These are phyloP conservation scores for Synodontis membranacea DNA, from an alignment of 2,113 vertebrate genomes.

Conservation along the genomic window DNA sequence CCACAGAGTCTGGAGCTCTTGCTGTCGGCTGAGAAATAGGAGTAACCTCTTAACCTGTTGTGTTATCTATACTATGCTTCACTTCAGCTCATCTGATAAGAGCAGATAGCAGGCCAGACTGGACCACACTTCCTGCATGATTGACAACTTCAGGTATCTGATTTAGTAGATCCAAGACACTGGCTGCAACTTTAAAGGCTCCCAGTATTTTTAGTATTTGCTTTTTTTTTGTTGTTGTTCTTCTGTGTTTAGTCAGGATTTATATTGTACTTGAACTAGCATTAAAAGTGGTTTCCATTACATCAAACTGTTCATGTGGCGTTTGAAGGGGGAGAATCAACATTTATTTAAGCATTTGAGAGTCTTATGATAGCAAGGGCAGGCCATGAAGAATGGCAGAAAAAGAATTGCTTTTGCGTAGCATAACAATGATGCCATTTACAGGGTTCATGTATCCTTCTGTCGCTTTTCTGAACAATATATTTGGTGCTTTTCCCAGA, in stretches of 20 bases:
- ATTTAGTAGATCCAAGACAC: not conserved
- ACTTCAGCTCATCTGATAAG: slow-evolving; percentile 34
- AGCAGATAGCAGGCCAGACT: slow-evolving; percentile 10
- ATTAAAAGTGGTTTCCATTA: not conserved
- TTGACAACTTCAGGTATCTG: slow-evolving; percentile 39
- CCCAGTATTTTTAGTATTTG: not conserved
- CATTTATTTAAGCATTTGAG: not conserved
- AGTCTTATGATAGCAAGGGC: not conserved
- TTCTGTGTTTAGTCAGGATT: not conserved
- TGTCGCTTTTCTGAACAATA: slow-evolving; percentile 6
- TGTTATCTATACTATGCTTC: slow-evolving; percentile 40
- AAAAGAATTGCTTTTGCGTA: not conserved
- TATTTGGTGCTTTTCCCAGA: not conserved
- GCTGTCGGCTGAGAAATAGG: slow-evolving; percentile 9
- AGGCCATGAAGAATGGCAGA: not conserved
- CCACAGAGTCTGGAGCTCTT: slow-evolving; percentile 17
- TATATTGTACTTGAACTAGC: not conserved
- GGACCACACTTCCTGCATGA: slow-evolving; percentile 26
- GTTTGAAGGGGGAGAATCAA: not conserved
- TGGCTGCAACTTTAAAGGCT: not conserved
- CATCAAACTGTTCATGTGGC: not conserved
- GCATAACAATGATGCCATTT: not conserved
- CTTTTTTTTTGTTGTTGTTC: not conserved
- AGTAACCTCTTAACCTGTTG: slow-evolving; percentile 14
- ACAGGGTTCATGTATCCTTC: not conserved